Percentiles rank a stretch among this genome's conserved stretches.
These are phyloP conservation scores for Andrena trimmerana DNA, from an alignment of 2,888 invertebrate species.

Conservation along the genomic window DNA sequence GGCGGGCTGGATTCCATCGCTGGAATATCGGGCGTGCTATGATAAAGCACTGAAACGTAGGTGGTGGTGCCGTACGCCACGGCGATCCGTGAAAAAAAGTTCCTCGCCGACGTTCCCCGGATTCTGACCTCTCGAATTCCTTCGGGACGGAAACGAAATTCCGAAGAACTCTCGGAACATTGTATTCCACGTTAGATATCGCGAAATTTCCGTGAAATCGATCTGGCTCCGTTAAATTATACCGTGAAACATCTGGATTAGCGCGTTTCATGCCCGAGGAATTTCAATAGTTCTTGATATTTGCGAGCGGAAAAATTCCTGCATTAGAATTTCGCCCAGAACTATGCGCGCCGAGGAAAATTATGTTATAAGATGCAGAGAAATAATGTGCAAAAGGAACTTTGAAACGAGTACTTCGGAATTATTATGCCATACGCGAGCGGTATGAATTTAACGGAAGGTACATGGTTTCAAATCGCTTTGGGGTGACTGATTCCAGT, in stretches of 20 bases:
- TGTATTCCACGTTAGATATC: constrained; percentile 32
- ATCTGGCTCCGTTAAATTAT: constrained; percentile 10
- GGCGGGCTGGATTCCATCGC: constrained; percentile 68
- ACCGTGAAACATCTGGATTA: constrained; percentile 11
- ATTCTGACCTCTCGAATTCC: constrained; percentile 68
- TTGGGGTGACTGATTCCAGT: not conserved
- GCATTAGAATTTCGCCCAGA: not conserved
- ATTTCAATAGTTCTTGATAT: constrained; percentile 8
- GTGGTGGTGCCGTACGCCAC: constrained; percentile 11
- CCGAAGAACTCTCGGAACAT: constrained; percentile 59
- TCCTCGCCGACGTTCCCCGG: constrained; percentile 56
- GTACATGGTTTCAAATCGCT: not conserved
- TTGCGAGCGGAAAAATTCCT: not conserved
- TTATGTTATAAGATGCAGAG: not conserved
- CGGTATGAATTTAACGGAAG: not conserved
- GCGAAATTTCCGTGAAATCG: constrained; percentile 31
- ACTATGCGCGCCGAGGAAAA: not conserved
- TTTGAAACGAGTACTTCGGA: too few relatives aligned
- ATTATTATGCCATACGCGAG: too few relatives aligned
- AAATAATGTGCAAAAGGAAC: too few relatives aligned
- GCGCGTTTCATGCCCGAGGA: constrained; percentile 9
- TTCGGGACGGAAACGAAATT: constrained; percentile 63
- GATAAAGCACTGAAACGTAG: constrained; percentile 68
- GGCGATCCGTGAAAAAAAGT: constrained; percentile 57
- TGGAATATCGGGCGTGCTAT: constrained; percentile 66